Conservation (phyloP, 2,797 vertebrate species). For the Coregonus suidteri region DNA sequence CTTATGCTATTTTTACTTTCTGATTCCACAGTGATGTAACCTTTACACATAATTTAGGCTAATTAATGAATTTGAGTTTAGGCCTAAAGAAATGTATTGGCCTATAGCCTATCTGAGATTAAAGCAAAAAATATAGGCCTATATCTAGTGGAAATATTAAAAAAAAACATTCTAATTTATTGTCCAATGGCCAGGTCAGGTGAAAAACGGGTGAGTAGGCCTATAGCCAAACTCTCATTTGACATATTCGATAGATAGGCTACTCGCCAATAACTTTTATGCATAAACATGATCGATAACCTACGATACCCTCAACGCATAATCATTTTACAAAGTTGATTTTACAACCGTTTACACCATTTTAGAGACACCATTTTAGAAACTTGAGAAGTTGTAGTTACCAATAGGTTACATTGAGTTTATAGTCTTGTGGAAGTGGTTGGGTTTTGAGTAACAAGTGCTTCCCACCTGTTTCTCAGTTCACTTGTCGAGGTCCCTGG, state of each 20-base stretch:
- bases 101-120: not conserved
- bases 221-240: too few relatives aligned
- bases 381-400: not conserved
- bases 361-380: not conserved
- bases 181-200: not conserved
- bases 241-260: too few relatives aligned
- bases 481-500: conserved; percentile 61
- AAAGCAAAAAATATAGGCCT: not conserved
- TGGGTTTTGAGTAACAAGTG: conserved; percentile 47
- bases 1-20: not conserved
- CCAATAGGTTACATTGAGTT: not conserved
- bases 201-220: not conserved
- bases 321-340: not conserved
- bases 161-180: not conserved
- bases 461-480: conserved; percentile 63
- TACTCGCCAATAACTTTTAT: too few relatives aligned
- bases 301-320: not conserved
- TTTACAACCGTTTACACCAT: not conserved
- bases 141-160: too few relatives aligned
- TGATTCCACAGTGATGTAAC: not conserved
- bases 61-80: not conserved
- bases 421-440: not conserved
- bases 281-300: not conserved
- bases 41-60: not conserved
- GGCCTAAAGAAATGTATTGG: not conserved